Base-by-base conservation (phyloP, 2,888 invertebrate species). In the Amphimallon solstitiale region DNA sequence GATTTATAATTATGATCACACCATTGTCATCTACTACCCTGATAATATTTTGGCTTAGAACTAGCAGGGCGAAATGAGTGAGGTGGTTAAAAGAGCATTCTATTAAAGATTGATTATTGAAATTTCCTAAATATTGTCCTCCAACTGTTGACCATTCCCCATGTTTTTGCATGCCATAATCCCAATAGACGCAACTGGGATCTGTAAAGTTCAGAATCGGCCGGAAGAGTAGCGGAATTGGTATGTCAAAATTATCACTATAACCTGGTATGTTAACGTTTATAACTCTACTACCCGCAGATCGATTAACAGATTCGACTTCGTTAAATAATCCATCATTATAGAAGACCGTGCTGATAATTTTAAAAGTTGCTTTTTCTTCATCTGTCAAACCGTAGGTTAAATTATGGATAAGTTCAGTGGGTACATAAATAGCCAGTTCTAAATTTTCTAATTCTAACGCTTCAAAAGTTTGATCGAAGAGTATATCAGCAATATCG, bases 71-170 rank as follows among this genome's bases (percentile, higher is more conserved):
- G 21, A 62, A 62, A 38, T 62, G 49, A 2, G 61, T 49, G 3
- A 62, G 38, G 34, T 62, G 61, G 1, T 35, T 21, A 48, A 62
- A 62, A 9, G 23, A 21, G 14, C 61, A 62, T 15, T 49, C 14
- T 2, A 62, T 12, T 15, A 62, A 15, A 9, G 61, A 35, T 9
- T 62, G 38, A 10, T 62, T 40, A n/a, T 19, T 10, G 21, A 34
- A 62, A 7, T n/a, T 0, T 6, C 40, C 40, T 10, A 62, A 35
- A 14, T 48, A 37, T 29, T 21, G 19, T 1, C 61, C 61, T 3
- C 65, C 65, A 1, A 15, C n/a, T 7, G 61, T 61, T 2, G 65
- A 66, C 65, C 65, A 66, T 35, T 61, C 49, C 1, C 65, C 65
- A 7, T 15, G 21, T 19, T 51, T 43, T 21, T 61, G 43, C 29